Percentiles rank a stretch among this genome's conserved stretches.
Conservation (phyloP, 2,797 vertebrate genomes). For the Bradypodion ventrale region DNA sequence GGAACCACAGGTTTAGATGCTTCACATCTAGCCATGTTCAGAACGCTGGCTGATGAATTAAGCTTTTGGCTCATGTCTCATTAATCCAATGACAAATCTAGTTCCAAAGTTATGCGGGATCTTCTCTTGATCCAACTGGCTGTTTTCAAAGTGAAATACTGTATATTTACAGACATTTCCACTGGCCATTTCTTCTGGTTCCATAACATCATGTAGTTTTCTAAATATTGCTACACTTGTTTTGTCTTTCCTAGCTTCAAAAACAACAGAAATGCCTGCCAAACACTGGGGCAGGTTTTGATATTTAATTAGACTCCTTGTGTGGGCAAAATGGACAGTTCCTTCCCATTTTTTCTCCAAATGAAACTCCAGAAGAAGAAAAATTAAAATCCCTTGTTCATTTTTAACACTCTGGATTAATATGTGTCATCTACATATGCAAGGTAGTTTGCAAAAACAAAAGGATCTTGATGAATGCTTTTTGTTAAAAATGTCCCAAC, state of each 20-base stretch:
- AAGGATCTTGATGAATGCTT: not conserved
- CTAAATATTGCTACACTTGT: not conserved
- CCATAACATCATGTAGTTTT: not conserved
- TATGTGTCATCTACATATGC: not conserved
- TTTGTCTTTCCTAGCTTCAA: not conserved
- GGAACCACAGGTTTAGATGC: no score
- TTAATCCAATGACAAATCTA: constrained; percentile 22
- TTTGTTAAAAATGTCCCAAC: not conserved
- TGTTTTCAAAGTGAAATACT: constrained; percentile 11
- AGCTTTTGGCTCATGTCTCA: not conserved
- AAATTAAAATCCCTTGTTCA: not conserved
- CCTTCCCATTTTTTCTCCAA: not conserved
- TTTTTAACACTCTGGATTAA: not conserved
- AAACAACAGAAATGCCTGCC: constrained; percentile 12
- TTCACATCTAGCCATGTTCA: no score
- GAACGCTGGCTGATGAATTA: no score
- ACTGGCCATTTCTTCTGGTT: not conserved
- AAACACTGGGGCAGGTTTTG: not conserved
- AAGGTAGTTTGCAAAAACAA: not conserved
- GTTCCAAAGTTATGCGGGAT: not conserved
- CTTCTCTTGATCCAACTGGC: not conserved
- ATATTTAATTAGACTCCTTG: constrained; percentile 14
- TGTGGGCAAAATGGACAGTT: not conserved
- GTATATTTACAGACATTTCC: not conserved
- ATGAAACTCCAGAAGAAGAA: not conserved